Conservation (phyloP, 2,113 vertebrate genomes). For the Oncorhynchus kisutch region DNA sequence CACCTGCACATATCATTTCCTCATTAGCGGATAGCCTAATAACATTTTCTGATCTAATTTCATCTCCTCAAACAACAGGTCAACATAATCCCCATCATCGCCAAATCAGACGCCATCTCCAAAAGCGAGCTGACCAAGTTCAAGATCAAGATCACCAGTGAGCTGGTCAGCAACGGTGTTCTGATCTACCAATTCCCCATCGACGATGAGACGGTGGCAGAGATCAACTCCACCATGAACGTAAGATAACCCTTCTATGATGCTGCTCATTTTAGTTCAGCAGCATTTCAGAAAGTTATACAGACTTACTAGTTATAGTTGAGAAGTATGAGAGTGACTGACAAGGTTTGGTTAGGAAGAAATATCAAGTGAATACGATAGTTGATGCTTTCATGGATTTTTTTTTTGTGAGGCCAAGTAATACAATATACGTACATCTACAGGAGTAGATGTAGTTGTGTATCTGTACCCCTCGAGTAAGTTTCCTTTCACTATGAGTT, state of each 20-base stretch:
- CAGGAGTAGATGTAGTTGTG: no score
- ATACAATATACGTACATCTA: no score
- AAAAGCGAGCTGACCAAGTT: slow-evolving; percentile 98
- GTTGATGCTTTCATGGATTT: no score
- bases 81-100: slow-evolving; percentile 96
- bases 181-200: slow-evolving; percentile 99
- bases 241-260: slow-evolving; percentile 71
- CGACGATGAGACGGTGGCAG: slow-evolving; percentile 92
- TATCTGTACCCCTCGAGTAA: no score
- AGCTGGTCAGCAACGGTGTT: slow-evolving; percentile 95
- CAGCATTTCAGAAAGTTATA: not conserved
- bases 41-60: not conserved
- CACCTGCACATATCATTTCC: no score
- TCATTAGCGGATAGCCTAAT: no score
- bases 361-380: no score
- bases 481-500: no score
- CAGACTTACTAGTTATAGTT: not conserved
- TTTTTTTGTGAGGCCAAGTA: no score
- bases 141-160: slow-evolving; percentile 98
- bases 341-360: no score
- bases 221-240: slow-evolving; percentile 98
- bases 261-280: not conserved
- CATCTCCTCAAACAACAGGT: slow-evolving; percentile 72
- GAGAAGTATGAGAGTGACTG: no score
- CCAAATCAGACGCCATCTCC: slow-evolving; percentile 96